Conservation (phyloP, 2,888 invertebrate genomes). For the Lysandra coridon region DNA sequence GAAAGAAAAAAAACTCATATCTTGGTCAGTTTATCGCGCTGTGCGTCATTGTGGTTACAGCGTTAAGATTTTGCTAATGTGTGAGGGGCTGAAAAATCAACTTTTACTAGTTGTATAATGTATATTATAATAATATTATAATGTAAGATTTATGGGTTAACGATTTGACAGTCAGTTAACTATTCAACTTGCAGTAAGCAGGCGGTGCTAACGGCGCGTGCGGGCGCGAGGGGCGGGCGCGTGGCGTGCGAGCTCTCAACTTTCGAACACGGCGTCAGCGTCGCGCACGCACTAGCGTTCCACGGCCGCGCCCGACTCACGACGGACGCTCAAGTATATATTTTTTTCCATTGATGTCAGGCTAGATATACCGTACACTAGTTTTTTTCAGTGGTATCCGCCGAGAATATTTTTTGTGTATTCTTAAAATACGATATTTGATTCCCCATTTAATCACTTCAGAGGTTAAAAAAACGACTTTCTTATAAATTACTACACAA, state of each 20-base stretch:
- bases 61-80: too few relatives aligned
- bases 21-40: too few relatives aligned
- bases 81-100: too few relatives aligned
- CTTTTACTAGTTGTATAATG: too few relatives aligned
- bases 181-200: constrained; percentile 58
- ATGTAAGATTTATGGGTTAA: background rate
- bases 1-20: too few relatives aligned
- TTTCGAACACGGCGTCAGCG: constrained; percentile 61
- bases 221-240: constrained; percentile 48
- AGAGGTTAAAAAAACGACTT: too few relatives aligned
- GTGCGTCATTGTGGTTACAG: too few relatives aligned
- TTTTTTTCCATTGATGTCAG: background rate
- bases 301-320: constrained; percentile 64
- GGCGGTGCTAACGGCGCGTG: constrained; percentile 62
- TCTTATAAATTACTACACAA: too few relatives aligned
- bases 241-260: constrained; percentile 65
- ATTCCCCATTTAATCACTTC: too few relatives aligned
- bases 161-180: background rate
- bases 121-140: background rate
- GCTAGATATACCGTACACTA: background rate
- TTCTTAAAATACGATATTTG: too few relatives aligned
- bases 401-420: too few relatives aligned
- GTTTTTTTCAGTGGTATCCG: too few relatives aligned
- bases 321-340: constrained; percentile 52
- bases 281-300: constrained; percentile 67